Evolutionary conservation across 1,140 invertebrate species (phyloP).

Genomic region (Rhopalosiphum padi): DNA sequence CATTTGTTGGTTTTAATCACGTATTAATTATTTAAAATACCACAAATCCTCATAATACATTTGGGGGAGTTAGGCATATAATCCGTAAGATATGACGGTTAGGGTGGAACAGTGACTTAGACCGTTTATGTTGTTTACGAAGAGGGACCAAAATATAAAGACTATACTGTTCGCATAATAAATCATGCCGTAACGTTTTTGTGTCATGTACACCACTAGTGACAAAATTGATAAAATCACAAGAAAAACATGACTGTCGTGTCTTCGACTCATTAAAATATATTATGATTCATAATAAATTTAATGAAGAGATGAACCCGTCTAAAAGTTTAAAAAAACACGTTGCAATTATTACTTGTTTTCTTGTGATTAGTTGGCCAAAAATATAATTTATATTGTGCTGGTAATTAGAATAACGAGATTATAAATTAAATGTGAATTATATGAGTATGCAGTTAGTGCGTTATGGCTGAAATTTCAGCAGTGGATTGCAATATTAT

Average conservation of each 20-base stretch:
- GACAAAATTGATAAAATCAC: not conserved
- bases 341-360: not conserved
- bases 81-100: not conserved
- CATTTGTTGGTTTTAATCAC: slow-evolving; percentile 1
- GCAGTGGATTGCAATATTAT: too few relatives aligned
- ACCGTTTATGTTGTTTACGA: not conserved
- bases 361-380: not conserved
- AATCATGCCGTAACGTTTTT: not conserved
- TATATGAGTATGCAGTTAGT: too few relatives aligned
- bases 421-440: not conserved
- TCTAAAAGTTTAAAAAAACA: not conserved
- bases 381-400: not conserved
- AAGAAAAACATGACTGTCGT: not conserved
- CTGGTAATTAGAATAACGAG: not conserved
- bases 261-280: not conserved
- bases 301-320: not conserved
- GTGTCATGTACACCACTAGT: not conserved
- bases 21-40: slow-evolving; percentile 16
- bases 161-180: not conserved
- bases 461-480: too few relatives aligned
- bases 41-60: not conserved
- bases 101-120: not conserved
- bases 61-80: not conserved
- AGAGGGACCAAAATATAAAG: too few relatives aligned
- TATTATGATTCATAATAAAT: not conserved